Base-by-base conservation (phyloP, 1,140 invertebrate species). In the Pomacea maculata region DNA sequence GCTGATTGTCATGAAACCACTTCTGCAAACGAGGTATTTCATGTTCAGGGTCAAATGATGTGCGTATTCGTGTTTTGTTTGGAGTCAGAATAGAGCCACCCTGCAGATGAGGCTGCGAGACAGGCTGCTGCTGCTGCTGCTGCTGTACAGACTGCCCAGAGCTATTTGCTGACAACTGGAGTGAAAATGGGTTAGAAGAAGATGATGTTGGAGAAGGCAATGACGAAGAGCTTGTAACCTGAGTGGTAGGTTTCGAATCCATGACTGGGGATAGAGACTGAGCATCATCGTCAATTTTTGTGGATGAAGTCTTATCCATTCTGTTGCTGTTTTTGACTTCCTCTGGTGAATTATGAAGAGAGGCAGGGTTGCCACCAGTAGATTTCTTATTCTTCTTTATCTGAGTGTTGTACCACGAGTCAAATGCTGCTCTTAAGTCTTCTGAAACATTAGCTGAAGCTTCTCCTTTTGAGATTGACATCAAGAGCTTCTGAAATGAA, bases 1-100 rank as follows among this genome's bases (percentile, higher is more conserved):
- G 98, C 87, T 97, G 97, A 91, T 99, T 99, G 88, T 98, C 96
- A 29, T 94, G 93, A 91, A 99, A 99, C 93, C 98, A 99, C 85
- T 96, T 94, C 88, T 99, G 97, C 25, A 99, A 91, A 88, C 97
- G 95, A 0, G 98, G 97, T 78, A 99, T 92, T 91, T 99, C 98
- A 84, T 97, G 93, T 92, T 99, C 97, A 0, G 97, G 97, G 92
- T 99, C 97, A 89, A 99, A 93, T 95, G 92, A 97, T 95, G 92
- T 92, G n/a, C 92, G 84, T 82, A 92, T 91, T 67, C 92, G 85
- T 55, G 89, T 89, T 70, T 88, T 88, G 45, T 86, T 85, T 55
- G 86, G 86, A 67, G 86, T 85, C 77, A 85, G 83, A 67, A 78
- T 71, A 19, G 79, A 77, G 17, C 80, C 84, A 34, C 80, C 84